Base-by-base conservation (phyloP, 1,140 invertebrate species). In the Eriocheir sinensis region DNA sequence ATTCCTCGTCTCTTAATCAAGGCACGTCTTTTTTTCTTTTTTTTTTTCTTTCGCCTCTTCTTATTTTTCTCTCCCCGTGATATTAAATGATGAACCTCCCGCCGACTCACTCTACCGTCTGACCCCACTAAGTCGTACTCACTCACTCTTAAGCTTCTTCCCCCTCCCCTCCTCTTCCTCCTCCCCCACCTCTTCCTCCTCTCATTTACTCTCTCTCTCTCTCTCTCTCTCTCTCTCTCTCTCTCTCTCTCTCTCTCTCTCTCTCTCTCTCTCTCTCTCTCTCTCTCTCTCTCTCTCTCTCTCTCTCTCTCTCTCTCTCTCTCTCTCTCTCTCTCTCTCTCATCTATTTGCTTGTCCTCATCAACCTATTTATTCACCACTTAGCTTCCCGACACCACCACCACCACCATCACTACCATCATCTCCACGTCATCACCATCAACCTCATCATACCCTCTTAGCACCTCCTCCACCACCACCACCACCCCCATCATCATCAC, bases 251-350 rank as follows among this genome's bases (percentile, higher is more conserved):
- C 27, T 88, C 85, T 88, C 85, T 88, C 85, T 88, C 85, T 88
- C 85, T 88, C 85, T 88, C 85, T 88, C 85, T 88, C 85, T 88
- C 85, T 88, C 83, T 86, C 83, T 86, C 83, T 86, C 83, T 86
- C 83, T 86, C 83, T 86, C 83, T 86, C 83, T 86, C 83, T 86
- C 32, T 38, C 79, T 80, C 79, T 80, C 27, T 80, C 4, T 80
- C 4, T 8, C 27, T 80, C 79, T 8, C 4, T 80, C 79, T 8
- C 53, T 81, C n/a, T 81, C n/a, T 30, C 80, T 81, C 3, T 36
- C 34, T 86, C 9, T 86, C 32, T 86, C 21, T 34, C 34, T 32
- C 15, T 36, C 3, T 40, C 80, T 9, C n/a, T n/a, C n/a, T n/a
- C n/a, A n/a, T n/a, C n/a, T n/a, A n/a, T n/a, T n/a, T n/a, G n/a